Conservation (phyloP, 2,797 vertebrate genomes). For the Bovichtus diacanthus region DNA sequence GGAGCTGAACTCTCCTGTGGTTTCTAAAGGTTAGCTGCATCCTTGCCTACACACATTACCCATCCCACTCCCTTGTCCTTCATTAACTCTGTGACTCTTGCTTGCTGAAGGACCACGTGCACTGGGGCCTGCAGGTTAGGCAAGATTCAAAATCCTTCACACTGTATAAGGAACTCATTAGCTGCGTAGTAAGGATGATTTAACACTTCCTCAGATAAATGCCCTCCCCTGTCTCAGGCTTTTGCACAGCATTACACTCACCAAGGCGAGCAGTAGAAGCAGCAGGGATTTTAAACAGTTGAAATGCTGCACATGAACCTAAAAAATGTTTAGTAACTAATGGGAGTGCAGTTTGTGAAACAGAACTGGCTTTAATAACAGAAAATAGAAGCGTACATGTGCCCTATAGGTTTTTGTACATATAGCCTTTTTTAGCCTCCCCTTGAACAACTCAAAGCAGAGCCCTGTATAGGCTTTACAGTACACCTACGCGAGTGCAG, state of each 20-base stretch:
- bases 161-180: conserved; percentile 42
- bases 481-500: conserved; percentile 79
- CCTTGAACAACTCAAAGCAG: conserved; percentile 54
- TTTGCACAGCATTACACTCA: conserved; percentile 21
- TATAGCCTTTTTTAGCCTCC: conserved; percentile 47
- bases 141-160: conserved; percentile 28
- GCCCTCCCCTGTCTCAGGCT: conserved; percentile 18
- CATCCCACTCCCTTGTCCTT: conserved; percentile 44
- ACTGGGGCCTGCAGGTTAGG: conserved; percentile 26
- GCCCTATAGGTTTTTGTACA: conserved; percentile 33
- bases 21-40: conserved; percentile 80
- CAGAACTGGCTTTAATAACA: background rate
- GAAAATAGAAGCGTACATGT: conserved; percentile 9
- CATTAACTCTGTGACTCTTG: conserved; percentile 48
- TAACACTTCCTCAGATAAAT: conserved; percentile 36
- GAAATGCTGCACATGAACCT: conserved; percentile 10
- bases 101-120: conserved; percentile 30
- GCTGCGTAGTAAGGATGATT: conserved; percentile 27
- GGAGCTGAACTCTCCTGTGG: conserved; percentile 69
- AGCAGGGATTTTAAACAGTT: conserved; percentile 3
- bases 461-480: conserved; percentile 74
- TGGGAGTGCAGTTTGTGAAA: background rate
- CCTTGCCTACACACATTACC: conserved; percentile 42
- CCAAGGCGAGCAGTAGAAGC: background rate
- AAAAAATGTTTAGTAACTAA: conserved; percentile 8